Conservation (phyloP, 2,797 vertebrate genomes). For the Telmatherina bonti region DNA sequence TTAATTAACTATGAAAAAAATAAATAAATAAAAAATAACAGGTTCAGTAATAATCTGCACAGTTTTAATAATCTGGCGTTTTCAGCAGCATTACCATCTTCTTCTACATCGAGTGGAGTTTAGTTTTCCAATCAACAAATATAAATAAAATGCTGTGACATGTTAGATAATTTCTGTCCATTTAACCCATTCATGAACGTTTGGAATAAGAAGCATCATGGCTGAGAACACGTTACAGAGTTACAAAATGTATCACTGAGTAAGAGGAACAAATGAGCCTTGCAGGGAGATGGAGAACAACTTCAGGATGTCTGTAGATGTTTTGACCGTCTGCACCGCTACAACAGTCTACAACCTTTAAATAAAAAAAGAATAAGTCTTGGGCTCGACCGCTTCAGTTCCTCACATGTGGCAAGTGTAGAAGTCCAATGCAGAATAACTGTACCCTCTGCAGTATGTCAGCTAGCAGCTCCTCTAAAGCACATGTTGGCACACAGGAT, state of each 20-base stretch:
- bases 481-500: slow-evolving; percentile 51
- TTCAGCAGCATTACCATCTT: background rate
- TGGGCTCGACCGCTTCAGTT: background rate
- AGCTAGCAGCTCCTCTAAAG: slow-evolving; percentile 41
- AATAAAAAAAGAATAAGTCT: background rate
- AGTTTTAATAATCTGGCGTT: background rate
- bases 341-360: background rate
- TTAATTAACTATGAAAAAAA: no score
- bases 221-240: background rate
- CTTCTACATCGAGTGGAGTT: background rate
- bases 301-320: background rate
- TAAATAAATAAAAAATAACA: no score
- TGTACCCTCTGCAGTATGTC: slow-evolving; percentile 23
- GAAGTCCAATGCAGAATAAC: slow-evolving; percentile 16
- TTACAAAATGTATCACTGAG: background rate
- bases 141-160: background rate
- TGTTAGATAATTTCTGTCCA: background rate
- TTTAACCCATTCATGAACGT: background rate
- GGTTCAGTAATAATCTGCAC: no score
- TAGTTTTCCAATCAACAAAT: background rate
- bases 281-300: background rate
- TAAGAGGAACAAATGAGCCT: background rate
- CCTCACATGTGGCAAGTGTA: background rate
- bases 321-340: background rate
- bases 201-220: background rate